These are phyloP conservation scores for Manacus vitellinus DNA, from an alignment of 2,113 vertebrate genomes.

Conservation along the genomic window DNA sequence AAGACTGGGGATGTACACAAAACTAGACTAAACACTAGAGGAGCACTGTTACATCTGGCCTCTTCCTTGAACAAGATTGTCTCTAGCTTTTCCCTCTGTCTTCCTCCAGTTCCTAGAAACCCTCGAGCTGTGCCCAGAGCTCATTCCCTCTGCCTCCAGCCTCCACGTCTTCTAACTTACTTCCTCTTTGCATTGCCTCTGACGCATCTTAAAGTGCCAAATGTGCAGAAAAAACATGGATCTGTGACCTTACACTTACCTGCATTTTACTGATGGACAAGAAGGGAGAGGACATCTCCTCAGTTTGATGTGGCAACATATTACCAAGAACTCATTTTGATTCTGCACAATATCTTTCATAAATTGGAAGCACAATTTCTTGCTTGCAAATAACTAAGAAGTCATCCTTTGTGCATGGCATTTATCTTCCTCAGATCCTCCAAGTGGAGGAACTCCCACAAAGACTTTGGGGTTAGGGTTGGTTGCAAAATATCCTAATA, in stretches of 20 bases:
- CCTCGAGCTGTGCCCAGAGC: not conserved
- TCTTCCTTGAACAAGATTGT: not conserved
- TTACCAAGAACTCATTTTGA: not conserved
- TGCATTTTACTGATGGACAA: not conserved
- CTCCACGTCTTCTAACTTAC: not conserved
- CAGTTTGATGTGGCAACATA: not conserved
- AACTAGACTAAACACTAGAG: not conserved
- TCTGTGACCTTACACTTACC: not conserved
- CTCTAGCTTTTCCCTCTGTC: not conserved
- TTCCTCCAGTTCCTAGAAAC: not conserved
- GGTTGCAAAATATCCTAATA: not conserved
- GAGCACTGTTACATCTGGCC: not conserved
- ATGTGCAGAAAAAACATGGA: not conserved
- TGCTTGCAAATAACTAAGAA: not conserved
- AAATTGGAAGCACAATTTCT: not conserved
- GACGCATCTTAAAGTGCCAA: not conserved
- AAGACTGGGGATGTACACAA: not conserved
- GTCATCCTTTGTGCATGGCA: not conserved
- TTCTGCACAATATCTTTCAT: not conserved
- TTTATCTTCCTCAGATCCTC: not conserved
- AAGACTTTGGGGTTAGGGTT: not conserved
- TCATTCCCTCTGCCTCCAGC: not conserved
- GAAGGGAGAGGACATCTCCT: not conserved
- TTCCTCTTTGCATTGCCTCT: not conserved
- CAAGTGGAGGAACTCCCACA: not conserved